Conservation (phyloP, 2,113 vertebrate genomes). For the Embiotoca jacksoni region DNA sequence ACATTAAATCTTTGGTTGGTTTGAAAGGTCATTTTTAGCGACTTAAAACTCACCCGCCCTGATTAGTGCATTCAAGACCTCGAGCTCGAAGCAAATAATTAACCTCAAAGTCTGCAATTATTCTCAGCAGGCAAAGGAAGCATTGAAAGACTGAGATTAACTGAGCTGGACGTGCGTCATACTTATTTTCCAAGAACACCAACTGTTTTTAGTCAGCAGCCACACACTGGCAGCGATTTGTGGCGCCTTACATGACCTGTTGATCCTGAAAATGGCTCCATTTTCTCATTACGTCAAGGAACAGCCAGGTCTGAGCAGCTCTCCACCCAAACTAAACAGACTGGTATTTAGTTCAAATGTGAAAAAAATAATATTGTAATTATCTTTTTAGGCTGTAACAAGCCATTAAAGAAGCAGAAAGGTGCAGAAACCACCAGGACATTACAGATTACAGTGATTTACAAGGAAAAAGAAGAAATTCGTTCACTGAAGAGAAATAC, state of each 20-base stretch:
- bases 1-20: background rate
- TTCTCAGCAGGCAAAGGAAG: conserved; percentile 9
- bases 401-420: background rate
- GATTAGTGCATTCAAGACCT: background rate
- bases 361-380: background rate
- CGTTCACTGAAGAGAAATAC: background rate
- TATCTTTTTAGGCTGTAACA: background rate
- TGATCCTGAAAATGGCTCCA: conserved; percentile 21
- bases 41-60: background rate
- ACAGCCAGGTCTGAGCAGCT: background rate
- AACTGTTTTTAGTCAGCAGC: conserved; percentile 8
- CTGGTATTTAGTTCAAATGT: background rate
- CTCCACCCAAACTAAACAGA: conserved; percentile 25
- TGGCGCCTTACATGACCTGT: conserved; percentile 22
- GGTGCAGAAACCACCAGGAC: background rate
- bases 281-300: conserved; percentile 40
- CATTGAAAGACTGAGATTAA: conserved; percentile 18
- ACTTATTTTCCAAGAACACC: conserved; percentile 28
- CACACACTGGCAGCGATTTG: conserved; percentile 20
- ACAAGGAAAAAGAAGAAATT: background rate
- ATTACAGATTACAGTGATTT: background rate
- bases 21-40: conserved; percentile 3
- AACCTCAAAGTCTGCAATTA: conserved; percentile 46
- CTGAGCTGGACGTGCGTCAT: conserved; percentile 48
- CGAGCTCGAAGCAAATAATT: conserved; percentile 26